These are phyloP conservation scores for Mareca penelope DNA, from an alignment of 2,797 vertebrate genomes.

Conservation along the genomic window DNA sequence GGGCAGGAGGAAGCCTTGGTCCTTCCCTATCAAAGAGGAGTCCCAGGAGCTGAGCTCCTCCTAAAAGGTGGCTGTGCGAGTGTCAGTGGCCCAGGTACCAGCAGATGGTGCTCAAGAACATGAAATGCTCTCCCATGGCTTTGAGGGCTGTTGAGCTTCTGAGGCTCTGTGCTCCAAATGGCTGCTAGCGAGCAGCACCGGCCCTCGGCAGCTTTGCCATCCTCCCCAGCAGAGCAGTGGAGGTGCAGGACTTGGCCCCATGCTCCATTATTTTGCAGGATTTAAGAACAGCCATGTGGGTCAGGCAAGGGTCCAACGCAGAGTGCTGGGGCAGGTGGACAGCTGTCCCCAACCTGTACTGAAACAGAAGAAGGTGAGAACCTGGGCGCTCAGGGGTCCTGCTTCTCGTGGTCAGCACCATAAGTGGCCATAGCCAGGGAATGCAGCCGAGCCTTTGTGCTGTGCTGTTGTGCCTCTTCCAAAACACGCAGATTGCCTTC, in stretches of 20 bases:
- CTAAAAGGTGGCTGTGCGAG: accelerated
- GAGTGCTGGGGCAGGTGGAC: background rate
- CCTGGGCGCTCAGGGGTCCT: background rate
- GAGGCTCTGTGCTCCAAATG: background rate
- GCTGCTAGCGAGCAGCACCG: background rate
- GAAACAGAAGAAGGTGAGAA: accelerated
- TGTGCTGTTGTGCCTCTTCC: background rate
- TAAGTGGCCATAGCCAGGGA: accelerated
- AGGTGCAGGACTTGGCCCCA: background rate
- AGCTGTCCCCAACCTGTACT: background rate
- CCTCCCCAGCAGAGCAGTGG: background rate
- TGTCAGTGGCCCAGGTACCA: background rate
- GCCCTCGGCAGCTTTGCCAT: background rate
- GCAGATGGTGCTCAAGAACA: constrained; percentile 56
- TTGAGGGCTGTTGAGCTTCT: accelerated
- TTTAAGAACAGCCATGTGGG: background rate
- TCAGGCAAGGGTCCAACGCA: background rate
- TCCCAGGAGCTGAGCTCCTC: background rate
- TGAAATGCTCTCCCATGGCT: background rate
- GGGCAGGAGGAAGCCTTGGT: background rate
- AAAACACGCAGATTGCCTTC: accelerated
- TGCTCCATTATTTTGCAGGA: background rate
- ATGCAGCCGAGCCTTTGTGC: background rate
- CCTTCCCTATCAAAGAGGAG: background rate
- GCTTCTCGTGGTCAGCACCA: background rate